Evolutionary conservation across 2,113 vertebrate species (phyloP), one percentile per base, ranked within the genome.

Genomic region (Emydura subglobosa): DNA sequence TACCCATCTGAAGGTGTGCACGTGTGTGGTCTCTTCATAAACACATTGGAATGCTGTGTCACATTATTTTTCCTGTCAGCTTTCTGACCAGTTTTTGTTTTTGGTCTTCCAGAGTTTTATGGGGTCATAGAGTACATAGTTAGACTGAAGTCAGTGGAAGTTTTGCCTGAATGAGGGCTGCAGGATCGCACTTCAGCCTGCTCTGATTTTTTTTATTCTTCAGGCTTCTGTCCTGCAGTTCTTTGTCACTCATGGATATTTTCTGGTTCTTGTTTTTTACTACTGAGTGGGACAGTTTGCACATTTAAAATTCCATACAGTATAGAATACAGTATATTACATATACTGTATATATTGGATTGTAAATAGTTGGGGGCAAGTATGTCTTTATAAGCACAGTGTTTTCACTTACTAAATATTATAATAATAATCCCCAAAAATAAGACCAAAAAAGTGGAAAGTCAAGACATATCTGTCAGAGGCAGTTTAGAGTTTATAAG

Each of bases 31-130:
- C 82, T 82, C 80, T 95, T 92, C 92, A 93, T 89, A 97, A 97
- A 96, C 83, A 93, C 86, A 76, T 29, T 91, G 94, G 96, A 97
- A 95, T 94, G 81, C 87, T 95, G 55, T 93, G 85, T 97, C 96
- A 83, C 27, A 25, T 84, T 97, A 92, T 88, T 93, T 91, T 95
- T 91, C 47, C 74, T 89, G 42, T 84, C 55, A 91, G 84, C 25
- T 84, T 94, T 91, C 82, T 89, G 85, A 92, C 19, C 29, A 82
- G 44, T 24, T 88, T 93, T 94, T 88, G 61, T 1, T 16, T 95
- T 93, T 90, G 65, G 39, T 95, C 59, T 92, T 82, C 61, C 47
- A 90, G 74, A 57, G 21, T 93, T 95, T 89, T 96, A 79, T 90
- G 49, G 76, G 68, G 29, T 97, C 50, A 87, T 6, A 22, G 14